Evolutionary conservation across 2,113 vertebrate species (phyloP).

Genomic region (Donacobius atricapilla): DNA sequence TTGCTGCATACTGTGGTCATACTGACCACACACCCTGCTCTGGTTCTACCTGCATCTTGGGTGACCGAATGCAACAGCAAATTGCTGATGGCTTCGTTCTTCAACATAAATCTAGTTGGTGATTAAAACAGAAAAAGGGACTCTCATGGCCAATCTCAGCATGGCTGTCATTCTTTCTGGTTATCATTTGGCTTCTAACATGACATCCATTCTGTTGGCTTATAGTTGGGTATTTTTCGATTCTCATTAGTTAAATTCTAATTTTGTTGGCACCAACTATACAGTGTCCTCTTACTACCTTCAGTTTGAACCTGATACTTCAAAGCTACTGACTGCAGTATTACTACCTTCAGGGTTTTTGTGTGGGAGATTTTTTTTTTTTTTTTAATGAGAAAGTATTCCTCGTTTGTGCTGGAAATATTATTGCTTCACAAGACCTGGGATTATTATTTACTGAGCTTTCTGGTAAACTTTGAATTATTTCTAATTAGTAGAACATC

Average conservation of each 20-base stretch:
- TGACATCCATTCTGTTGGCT: neutral
- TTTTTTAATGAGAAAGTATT: neutral
- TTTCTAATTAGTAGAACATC: neutral
- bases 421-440: neutral
- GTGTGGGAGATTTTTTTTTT: neutral
- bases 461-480: neutral
- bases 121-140: neutral
- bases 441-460: neutral
- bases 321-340: neutral
- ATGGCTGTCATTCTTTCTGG: neutral
- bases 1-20: neutral
- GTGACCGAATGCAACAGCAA: neutral
- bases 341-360: neutral
- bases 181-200: neutral
- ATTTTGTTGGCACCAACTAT: neutral
- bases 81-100: neutral
- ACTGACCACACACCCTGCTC: neutral
- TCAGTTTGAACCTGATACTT: constrained; percentile 11
- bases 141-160: neutral
- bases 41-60: neutral
- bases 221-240: neutral
- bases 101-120: neutral
- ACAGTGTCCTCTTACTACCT: neutral
- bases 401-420: neutral
- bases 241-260: neutral